A percentile compares a stretch with the other conserved stretches of the same genome.
Evolutionary conservation across 2,797 vertebrate species (phyloP).

Genomic region (Tiaroga cobitis): DNA sequence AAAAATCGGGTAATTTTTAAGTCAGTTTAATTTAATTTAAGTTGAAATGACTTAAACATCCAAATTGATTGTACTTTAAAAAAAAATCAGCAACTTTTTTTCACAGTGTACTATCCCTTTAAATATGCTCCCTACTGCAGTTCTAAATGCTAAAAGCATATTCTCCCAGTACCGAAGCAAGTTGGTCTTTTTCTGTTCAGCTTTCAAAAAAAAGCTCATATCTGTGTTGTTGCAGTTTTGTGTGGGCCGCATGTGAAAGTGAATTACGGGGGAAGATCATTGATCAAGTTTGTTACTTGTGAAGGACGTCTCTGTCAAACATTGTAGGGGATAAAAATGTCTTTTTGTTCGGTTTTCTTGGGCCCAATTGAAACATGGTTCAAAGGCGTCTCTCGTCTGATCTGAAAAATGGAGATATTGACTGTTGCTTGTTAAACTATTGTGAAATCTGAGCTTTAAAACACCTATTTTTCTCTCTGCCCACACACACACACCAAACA

Average conservation of each 20-base stretch:
- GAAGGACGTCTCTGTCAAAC: slow-evolving; percentile 26
- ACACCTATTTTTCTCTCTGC: slow-evolving; percentile 21
- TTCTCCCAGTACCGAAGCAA: background rate
- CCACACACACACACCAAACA: slow-evolving; percentile 27
- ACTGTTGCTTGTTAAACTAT: slow-evolving; percentile 13
- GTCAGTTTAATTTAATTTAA: no score
- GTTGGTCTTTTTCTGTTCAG: background rate
- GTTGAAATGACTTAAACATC: no score
- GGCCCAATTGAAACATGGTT: background rate
- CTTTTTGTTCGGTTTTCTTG: background rate
- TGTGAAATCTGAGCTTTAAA: background rate
- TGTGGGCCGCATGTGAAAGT: slow-evolving; percentile 26
- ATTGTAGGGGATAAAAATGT: slow-evolving; percentile 5
- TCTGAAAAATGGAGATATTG: slow-evolving; percentile 17
- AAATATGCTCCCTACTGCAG: background rate
- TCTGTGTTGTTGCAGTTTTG: background rate
- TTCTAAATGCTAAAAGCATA: background rate
- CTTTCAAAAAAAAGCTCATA: background rate
- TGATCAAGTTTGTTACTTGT: slow-evolving; percentile 35
- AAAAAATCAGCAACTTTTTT: background rate
- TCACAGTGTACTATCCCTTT: background rate
- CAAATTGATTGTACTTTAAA: no score
- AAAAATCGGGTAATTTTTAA: no score
- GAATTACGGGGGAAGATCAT: slow-evolving; percentile 17
- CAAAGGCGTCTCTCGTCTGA: background rate